Percentiles rank a stretch among this genome's conserved stretches.
These are phyloP conservation scores for Istiophorus platypterus DNA, from an alignment of 2,113 vertebrate species.

Conservation along the genomic window DNA sequence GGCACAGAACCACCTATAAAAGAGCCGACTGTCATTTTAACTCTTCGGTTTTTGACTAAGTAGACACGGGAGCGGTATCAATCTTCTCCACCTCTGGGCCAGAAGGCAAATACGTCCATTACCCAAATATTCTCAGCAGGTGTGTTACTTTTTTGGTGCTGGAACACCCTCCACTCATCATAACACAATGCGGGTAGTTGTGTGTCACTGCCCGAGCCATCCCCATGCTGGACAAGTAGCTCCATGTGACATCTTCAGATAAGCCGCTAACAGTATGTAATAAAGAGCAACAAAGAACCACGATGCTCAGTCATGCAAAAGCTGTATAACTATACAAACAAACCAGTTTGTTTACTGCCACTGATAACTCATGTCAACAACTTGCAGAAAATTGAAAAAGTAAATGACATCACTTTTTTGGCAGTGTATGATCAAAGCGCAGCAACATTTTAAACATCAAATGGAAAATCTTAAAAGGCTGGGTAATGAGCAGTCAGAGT, in stretches of 20 bases:
- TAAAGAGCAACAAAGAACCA: constrained; percentile 20
- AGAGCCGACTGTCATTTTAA: constrained; percentile 1
- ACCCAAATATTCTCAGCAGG: not conserved
- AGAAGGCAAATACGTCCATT: not conserved
- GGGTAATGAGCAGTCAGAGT: constrained; percentile 50
- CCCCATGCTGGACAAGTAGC: not conserved
- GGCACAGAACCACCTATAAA: constrained; percentile 14
- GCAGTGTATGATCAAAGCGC: constrained; percentile 56
- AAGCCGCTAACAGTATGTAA: constrained; percentile 23
- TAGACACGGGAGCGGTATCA: not conserved
- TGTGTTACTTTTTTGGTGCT: not conserved
- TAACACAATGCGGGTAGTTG: not conserved
- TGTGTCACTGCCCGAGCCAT: constrained; percentile 22
- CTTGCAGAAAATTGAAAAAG: constrained; percentile 34
- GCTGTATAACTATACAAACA: not conserved
- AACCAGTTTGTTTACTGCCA: constrained; percentile 29
- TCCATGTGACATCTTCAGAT: not conserved
- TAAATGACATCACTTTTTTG: constrained; percentile 38
- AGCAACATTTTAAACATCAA: constrained; percentile 64
- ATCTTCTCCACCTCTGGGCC: not conserved
- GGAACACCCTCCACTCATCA: not conserved
- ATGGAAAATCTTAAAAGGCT: constrained; percentile 57
- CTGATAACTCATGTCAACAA: constrained; percentile 42
- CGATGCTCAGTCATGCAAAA: constrained; percentile 1
- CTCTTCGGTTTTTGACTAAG: not conserved